A percentile compares a stretch with the other conserved stretches of the same genome.
phyloP scores from a whole-genome alignment of 2,888 invertebrate genomes.

The Azorinus chamasolen region DNA sequence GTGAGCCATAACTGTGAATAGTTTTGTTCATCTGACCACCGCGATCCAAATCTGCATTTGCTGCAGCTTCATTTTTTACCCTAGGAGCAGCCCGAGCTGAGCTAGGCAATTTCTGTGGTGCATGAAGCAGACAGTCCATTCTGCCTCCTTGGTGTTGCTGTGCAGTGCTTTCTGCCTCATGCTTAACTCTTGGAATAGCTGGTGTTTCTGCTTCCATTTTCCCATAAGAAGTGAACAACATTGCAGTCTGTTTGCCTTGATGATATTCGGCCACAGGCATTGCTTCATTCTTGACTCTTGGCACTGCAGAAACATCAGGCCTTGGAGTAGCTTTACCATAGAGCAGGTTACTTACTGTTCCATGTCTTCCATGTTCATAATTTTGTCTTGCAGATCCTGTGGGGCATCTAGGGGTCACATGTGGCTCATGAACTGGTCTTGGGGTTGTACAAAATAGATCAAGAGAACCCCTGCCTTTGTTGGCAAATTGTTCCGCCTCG shows the following conservation, averaged over 20 bases:
- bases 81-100: conserved; percentile 74
- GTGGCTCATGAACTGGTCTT: conserved; percentile 62
- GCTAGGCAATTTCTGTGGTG: conserved; percentile 71
- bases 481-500: conserved; percentile 80
- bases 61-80: conserved; percentile 74
- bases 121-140: conserved; percentile 77
- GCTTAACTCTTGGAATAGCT: conserved; percentile 68
- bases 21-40: conserved; percentile 76
- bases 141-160: conserved; percentile 70
- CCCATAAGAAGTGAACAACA: conserved; percentile 72
- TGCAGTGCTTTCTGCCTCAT: conserved; percentile 68
- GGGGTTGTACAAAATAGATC: conserved; percentile 71
- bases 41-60: conserved; percentile 70
- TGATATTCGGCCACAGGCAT: conserved; percentile 73
- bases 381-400: conserved; percentile 69
- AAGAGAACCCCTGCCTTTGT: conserved; percentile 73
- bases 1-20: conserved; percentile 69
- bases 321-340: conserved; percentile 72
- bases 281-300: conserved; percentile 77
- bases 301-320: conserved; percentile 66
- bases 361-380: conserved; percentile 75
- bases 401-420: conserved; percentile 72
- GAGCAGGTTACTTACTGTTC: conserved; percentile 73
- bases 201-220: conserved; percentile 66
- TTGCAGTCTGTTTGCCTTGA: conserved; percentile 68